Percentiles rank a stretch among this genome's conserved stretches.
phyloP scores from a whole-genome alignment of 1,140 invertebrate species.

The Ostrea edulis region DNA sequence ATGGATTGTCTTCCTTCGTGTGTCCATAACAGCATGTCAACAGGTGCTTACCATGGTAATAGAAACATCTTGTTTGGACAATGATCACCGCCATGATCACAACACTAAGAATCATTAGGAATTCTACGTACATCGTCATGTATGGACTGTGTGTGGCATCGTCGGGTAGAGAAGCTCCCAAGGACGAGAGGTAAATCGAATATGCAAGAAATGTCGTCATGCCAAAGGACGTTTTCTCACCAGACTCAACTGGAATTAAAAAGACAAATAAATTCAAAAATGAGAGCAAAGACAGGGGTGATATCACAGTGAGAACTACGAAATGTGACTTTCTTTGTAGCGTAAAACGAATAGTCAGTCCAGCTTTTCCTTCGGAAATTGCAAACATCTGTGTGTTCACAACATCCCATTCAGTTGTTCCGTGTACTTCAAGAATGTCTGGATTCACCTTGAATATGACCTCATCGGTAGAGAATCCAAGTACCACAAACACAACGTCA shows the following conservation, averaged over 20 bases:
- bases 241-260: conserved; percentile 56
- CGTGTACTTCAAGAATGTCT: not conserved
- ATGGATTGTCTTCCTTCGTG: not conserved
- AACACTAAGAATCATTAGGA: not conserved
- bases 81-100: not conserved
- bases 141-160: not conserved
- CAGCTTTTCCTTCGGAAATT: not conserved
- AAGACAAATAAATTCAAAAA: conserved; percentile 58
- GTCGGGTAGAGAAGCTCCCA: not conserved
- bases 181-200: conserved; percentile 49
- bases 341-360: not conserved
- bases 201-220: conserved; percentile 58
- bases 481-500: not conserved
- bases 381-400: not conserved
- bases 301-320: conserved; percentile 53
- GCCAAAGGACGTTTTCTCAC: conserved; percentile 62
- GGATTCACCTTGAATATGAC: not conserved
- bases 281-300: conserved; percentile 58
- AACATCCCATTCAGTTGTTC: not conserved
- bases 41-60: not conserved
- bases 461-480: not conserved
- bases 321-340: conserved; percentile 31
- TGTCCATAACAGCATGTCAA: not conserved
- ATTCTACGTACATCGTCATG: not conserved
- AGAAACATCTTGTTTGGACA: not conserved